These are phyloP conservation scores for Dusona sp. DNA, from an alignment of 2,888 invertebrate genomes.

Conservation along the genomic window DNA sequence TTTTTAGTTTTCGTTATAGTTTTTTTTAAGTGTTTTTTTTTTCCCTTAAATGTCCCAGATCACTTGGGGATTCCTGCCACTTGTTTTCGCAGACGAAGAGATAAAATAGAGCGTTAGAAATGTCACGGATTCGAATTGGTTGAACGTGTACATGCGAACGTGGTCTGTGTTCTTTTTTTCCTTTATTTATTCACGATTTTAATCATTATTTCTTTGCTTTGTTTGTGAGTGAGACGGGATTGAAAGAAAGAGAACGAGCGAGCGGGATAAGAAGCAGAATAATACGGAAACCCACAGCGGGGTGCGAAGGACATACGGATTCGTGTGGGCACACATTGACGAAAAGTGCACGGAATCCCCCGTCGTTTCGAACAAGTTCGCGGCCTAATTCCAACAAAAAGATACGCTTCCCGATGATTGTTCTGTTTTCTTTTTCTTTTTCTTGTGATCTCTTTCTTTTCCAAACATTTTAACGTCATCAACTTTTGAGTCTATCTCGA, in stretches of 20 bases:
- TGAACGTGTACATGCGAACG: slow-evolving; percentile 61
- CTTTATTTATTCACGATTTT: slow-evolving; percentile 2
- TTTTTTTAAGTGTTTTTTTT: background rate
- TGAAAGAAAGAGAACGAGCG: slow-evolving; percentile 54
- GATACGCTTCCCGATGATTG: slow-evolving; percentile 29
- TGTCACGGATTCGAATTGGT: slow-evolving; percentile 41
- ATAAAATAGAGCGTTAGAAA: background rate
- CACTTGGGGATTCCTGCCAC: background rate
- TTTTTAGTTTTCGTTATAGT: slow-evolving; percentile 15
- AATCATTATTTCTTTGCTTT: slow-evolving; percentile 38
- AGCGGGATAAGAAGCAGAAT: slow-evolving; percentile 67
- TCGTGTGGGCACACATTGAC: slow-evolving; percentile 42
- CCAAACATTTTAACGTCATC: background rate
- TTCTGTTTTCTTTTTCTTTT: slow-evolving; percentile 42
- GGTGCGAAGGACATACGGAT: slow-evolving; percentile 46
- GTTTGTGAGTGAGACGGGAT: slow-evolving; percentile 52
- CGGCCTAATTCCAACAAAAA: background rate
- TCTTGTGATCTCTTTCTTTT: no score
- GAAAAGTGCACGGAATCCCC: slow-evolving; percentile 53
- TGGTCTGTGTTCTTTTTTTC: slow-evolving; percentile 15
- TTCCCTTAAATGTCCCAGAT: no score
- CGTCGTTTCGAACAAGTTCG: slow-evolving; percentile 60
- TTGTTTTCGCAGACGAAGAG: slow-evolving; percentile 6
- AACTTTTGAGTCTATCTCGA: background rate
- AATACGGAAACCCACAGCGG: background rate